These are phyloP conservation scores for Harpalus rubripes DNA, from an alignment of 2,888 invertebrate species.

Conservation along the genomic window DNA sequence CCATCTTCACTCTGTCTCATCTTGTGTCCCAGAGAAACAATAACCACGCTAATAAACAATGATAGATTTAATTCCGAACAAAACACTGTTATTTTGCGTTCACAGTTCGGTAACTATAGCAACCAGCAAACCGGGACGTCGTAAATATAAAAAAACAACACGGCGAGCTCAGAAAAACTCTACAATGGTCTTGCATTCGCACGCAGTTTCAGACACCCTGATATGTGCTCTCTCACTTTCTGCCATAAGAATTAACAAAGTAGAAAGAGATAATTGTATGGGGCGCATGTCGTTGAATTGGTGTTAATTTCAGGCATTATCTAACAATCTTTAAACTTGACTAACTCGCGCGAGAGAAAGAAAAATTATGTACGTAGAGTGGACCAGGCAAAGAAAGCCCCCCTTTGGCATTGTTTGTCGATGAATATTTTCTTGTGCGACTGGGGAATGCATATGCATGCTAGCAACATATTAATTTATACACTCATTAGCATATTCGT, in stretches of 20 bases:
- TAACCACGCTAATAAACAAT: slow-evolving; percentile 71
- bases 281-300: slow-evolving; percentile 73
- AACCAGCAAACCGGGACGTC: slow-evolving; percentile 76
- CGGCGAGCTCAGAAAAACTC: slow-evolving; percentile 72
- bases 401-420: slow-evolving; percentile 74
- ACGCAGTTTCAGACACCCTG: slow-evolving; percentile 67
- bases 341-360: slow-evolving; percentile 78
- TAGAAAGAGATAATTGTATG: slow-evolving; percentile 70
- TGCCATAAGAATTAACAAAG: slow-evolving; percentile 59
- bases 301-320: slow-evolving; percentile 78
- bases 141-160: slow-evolving; percentile 75
- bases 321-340: slow-evolving; percentile 78
- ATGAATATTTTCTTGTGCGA: slow-evolving; percentile 71
- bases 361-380: slow-evolving; percentile 77
- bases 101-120: slow-evolving; percentile 76
- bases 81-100: slow-evolving; percentile 75
- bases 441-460: slow-evolving; percentile 77
- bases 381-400: slow-evolving; percentile 73
- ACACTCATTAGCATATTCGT: slow-evolving; percentile 78
- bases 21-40: slow-evolving; percentile 68
- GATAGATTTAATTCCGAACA: slow-evolving; percentile 70
- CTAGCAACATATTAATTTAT: slow-evolving; percentile 79
- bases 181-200: slow-evolving; percentile 73
- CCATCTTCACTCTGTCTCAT: slow-evolving; percentile 70
- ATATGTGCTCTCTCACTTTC: slow-evolving; percentile 67